Base-by-base conservation (phyloP, 2,797 vertebrate genomes). In the Echeneis naucrates region DNA sequence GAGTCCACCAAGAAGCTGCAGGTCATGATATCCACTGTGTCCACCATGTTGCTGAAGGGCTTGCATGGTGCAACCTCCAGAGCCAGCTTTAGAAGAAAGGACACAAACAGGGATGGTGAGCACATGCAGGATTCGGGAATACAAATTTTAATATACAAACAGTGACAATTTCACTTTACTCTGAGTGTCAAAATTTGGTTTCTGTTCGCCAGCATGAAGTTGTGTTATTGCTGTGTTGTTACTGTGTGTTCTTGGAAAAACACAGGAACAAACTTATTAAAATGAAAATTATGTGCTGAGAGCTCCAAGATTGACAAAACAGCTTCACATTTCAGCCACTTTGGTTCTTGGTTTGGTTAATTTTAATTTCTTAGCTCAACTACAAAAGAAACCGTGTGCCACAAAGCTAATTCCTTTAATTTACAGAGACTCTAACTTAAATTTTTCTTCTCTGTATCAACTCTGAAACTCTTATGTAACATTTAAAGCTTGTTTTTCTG, bases 1-100 rank as follows among this genome's bases (percentile, higher is more conserved):
- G 97, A 98, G 89, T 97, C 93, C 5, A 95, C 81, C 63, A 97
- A 14, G 84, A 96, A 97, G 86, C 95, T 93, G 84, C 98, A 99
- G 60, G 96, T 89, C 76, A 98, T 87, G 72, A 98, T 95, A 62
- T 96, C 94, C 2, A 83, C 93, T 0, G 97, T 97, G 87, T 99
- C 97, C 83, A 99, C 62, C 17, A 95, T 94, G 40, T 97, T 99
- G 90, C 96, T 96, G 85, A 98, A 80, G 8, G 98, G 98, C 65
- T 96, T 99, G 91, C 98, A 99, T 12, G 94, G 85, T 2, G 96
- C 97, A 4, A 99, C 95, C 38, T 97, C 94, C 92, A 95, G 76
- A 3, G 91, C 89, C 85, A 99, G 83, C 98, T 99, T 51, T 2
- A 87, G 3, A 72, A 33, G 63, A 35, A 2, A 54, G 52, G 27